Evolutionary conservation across 2,113 vertebrate genomes (phyloP), one percentile per base, ranked within the genome.

Genomic region (Colius striatus): DNA sequence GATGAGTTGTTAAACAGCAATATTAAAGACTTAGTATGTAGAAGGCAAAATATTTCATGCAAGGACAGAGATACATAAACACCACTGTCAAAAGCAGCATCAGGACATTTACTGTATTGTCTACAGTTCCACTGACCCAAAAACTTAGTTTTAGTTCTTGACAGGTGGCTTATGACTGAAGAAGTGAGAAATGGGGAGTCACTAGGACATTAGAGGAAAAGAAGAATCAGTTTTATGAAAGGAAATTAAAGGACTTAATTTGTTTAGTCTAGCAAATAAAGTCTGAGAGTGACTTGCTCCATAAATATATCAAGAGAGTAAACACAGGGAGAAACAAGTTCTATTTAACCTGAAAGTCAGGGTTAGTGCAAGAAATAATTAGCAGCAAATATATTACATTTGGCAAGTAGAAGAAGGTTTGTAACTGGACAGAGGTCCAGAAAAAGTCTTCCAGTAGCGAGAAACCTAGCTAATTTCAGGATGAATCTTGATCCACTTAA

Each of bases 241-340:
- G 11, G 53, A 89, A 70, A 78, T 84, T 67, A 75, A 84, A 89
- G 85, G 32, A 66, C 13, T 55, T 70, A 26, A 4, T 65, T 70
- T 94, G 34, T 93, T 91, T 94, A 93, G 89, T 92, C 89, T 93
- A 91, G 48, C 32, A 89, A 78, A 82, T 47, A 53, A 87, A 91
- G 57, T 81, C 50, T 75, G 58, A 80, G 58, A 68, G 57, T 68
- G 13, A 14, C 3, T 13, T 75, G 48, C 21, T 92, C 53, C 70
- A 75, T 61, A 89, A 90, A 96, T 53, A 87, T 21, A 77, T 57
- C 50, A 65, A 62, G 83, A 81, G 61, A 75, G 19, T 75, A 95
- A 91, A 84, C 3, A 0, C 27, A 81, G 48, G 84, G 32, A 89
- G 23, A 22, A 87, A 11, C 43, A 89, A 92, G 38, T 87, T 78